Evolutionary conservation across 53 echinoderm and acorn worm species (phyloP).

Genomic region (Paelopatides confundens): DNA sequence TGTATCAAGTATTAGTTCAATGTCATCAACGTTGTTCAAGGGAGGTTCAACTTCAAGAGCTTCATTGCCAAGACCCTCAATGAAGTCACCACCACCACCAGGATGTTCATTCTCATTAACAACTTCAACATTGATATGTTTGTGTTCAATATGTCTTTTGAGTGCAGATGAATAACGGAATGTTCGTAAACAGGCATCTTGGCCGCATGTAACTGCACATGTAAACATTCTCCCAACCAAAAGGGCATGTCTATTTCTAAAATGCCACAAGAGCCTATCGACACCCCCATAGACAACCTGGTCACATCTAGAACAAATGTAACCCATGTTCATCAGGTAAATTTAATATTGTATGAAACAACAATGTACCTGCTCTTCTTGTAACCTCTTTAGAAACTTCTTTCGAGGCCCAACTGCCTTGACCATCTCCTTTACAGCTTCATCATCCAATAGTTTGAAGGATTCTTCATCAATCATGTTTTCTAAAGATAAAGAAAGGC

Average conservation of each 20-base stretch:
- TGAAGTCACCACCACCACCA: background rate
- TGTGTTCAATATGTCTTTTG: background rate
- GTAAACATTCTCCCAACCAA: constrained; percentile 2
- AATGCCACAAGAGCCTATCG: background rate
- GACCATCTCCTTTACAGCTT: background rate
- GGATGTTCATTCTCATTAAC: background rate
- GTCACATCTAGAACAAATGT: background rate
- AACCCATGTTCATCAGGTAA: background rate
- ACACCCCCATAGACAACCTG: background rate
- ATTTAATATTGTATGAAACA: too few relatives aligned
- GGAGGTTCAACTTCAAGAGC: background rate
- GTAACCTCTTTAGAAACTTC: background rate
- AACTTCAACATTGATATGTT: background rate
- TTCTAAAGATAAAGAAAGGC: constrained; percentile 4
- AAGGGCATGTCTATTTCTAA: constrained; percentile 9
- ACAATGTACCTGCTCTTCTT: background rate
- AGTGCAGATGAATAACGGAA: constrained; percentile 1
- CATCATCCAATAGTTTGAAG: constrained; percentile 36
- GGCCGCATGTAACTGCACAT: background rate
- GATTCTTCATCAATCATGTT: constrained; percentile 59
- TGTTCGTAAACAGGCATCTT: constrained; percentile 11
- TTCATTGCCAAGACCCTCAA: background rate
- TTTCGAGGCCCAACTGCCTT: background rate
- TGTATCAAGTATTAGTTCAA: background rate
- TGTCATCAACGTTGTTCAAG: background rate